Evolutionary conservation across 2,113 vertebrate genomes (phyloP).

Genomic region (Motacilla tschutschensis): DNA sequence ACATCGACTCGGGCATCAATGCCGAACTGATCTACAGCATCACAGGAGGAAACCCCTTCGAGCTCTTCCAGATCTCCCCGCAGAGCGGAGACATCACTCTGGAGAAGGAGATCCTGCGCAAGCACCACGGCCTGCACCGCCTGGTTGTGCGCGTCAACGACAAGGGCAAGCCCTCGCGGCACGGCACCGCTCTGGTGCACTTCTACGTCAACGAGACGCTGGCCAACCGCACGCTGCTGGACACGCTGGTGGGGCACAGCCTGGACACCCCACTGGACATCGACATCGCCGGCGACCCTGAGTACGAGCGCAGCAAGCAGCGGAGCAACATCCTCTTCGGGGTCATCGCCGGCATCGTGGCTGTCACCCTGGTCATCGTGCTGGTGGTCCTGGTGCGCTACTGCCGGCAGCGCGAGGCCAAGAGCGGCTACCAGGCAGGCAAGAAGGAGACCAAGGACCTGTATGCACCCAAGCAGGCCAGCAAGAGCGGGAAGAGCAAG

Average conservation of each 20-base stretch:
- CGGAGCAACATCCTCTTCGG: slow-evolving; percentile 91
- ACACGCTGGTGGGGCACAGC: slow-evolving; percentile 92
- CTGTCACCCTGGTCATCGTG: slow-evolving; percentile 89
- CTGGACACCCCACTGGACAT: slow-evolving; percentile 91
- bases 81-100: slow-evolving; percentile 87
- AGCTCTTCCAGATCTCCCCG: slow-evolving; percentile 89
- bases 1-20: slow-evolving; percentile 89
- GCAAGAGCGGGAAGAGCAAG: slow-evolving; percentile 88
- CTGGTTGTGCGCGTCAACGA: slow-evolving; percentile 91
- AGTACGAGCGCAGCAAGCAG: slow-evolving; percentile 86
- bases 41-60: slow-evolving; percentile 90
- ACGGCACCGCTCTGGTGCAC: slow-evolving; percentile 90
- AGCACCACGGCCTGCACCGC: slow-evolving; percentile 92
- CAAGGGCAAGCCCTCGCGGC: slow-evolving; percentile 87
- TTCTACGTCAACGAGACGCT: slow-evolving; percentile 93
- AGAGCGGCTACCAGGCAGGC: slow-evolving; percentile 95
- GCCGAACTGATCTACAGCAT: slow-evolving; percentile 89
- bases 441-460: slow-evolving; percentile 98
- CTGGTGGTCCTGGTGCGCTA: slow-evolving; percentile 89
- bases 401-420: slow-evolving; percentile 89
- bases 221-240: slow-evolving; percentile 87
- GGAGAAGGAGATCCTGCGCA: slow-evolving; percentile 87
- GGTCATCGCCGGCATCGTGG: slow-evolving; percentile 86
- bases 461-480: slow-evolving; percentile 89
- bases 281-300: slow-evolving; percentile 93